Base-by-base conservation (phyloP, 2,113 vertebrate species). In the Hippocampus barbouri region DNA sequence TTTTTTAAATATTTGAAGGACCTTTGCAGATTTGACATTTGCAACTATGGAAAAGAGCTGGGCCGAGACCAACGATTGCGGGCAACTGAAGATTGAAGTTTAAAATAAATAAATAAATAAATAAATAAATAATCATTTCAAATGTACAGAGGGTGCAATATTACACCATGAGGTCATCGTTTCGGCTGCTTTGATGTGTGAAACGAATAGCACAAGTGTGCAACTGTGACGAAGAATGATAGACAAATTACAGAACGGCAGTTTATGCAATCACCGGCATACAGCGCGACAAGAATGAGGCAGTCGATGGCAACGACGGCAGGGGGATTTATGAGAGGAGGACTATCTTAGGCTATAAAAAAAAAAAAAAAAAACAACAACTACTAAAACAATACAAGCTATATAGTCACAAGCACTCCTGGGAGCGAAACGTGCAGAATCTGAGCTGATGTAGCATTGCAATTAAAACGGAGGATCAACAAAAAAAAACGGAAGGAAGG, bases 11-110 rank as follows among this genome's bases (percentile, higher is more conserved):
- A 68, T 78, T 84, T 83, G 75, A 73, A 72, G 76, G 79, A 85
- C 82, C 83, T 83, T 83, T 79, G 69, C 76, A 84, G 71, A 85
- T 80, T 49, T 89, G 86, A 85, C 88, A 88, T 88, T 89, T 89
- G 69, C 80, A 73, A 77, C 79, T 85, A 49, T 49, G 47, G 47
- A 49, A 49, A 49, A 16, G 47, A 49, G 47, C 3, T 49, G 14
- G 47, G 15, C 2, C 4, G 47, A 15, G 1, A 87, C 82, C 85
- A 78, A 85, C 78, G 82, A 82, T 57, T 80, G 81, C 64, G 74
- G 54, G 72, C 51, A 65, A 34, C 9, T 25, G 63, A 68, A 57
- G 1, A 61, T 69, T 74, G 63, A 66, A 3, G 4, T 23, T 14
- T 1, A n/a, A 66, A 6, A 25, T 25, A 25, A 25, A 25, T 25